These are phyloP conservation scores for Spea multiplicata DNA, from an alignment of 2,113 vertebrate genomes.

Conservation along the genomic window DNA sequence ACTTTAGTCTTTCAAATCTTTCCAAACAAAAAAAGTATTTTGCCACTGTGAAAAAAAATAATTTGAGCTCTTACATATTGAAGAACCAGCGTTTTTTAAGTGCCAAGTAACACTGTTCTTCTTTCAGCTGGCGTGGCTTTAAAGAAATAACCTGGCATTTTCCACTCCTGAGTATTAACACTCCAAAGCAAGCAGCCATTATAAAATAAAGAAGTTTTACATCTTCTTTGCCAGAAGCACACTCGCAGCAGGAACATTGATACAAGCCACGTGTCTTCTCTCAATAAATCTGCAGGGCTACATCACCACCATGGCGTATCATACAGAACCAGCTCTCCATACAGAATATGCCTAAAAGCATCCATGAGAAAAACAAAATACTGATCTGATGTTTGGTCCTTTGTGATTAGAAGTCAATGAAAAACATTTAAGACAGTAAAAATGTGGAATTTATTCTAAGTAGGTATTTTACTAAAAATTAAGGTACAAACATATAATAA, in stretches of 20 bases:
- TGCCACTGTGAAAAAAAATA: not conserved
- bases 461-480: too few species aligned
- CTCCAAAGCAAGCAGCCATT: not conserved
- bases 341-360: not conserved
- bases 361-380: not conserved
- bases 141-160: not conserved
- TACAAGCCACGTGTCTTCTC: not conserved
- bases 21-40: not conserved
- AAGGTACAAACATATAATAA: too few species aligned
- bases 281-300: not conserved
- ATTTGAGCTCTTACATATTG: not conserved
- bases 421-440: not conserved
- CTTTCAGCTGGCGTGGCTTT: not conserved
- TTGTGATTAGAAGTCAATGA: not conserved
- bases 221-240: not conserved
- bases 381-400: not conserved
- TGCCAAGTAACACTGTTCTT: not conserved
- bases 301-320: not conserved
- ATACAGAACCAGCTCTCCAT: not conserved
- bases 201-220: not conserved
- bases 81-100: not conserved
- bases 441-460: too few species aligned
- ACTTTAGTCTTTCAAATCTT: not conserved
- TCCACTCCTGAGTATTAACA: not conserved
- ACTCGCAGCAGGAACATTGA: not conserved